Percentiles rank a stretch among this genome's conserved stretches.
Conservation (phyloP, 2,113 vertebrate genomes). For the Phrynosoma blainvillii region DNA sequence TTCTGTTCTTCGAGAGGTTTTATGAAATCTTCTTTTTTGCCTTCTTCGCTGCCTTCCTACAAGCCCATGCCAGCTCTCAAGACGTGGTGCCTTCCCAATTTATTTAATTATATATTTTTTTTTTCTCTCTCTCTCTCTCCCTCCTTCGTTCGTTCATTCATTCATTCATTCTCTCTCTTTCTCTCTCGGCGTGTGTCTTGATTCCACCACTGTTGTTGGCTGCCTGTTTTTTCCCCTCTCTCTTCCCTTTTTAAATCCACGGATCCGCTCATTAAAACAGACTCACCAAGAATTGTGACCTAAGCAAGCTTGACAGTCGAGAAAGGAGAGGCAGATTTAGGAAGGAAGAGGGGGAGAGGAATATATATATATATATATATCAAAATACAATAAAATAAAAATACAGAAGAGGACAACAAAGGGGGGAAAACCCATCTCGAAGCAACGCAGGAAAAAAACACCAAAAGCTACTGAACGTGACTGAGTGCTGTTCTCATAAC, state of each 20-base stretch:
- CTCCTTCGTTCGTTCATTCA: not conserved
- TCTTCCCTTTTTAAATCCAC: conserved; percentile 56
- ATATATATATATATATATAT: not conserved
- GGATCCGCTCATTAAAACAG: conserved; percentile 85
- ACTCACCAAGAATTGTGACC: conserved; percentile 84
- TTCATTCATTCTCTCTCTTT: not conserved
- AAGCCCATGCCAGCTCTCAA: conserved; percentile 53
- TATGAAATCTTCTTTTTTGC: conserved; percentile 42
- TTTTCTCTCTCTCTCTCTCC: conserved; percentile 38
- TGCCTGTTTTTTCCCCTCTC: conserved; percentile 68
- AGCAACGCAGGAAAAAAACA: conserved; percentile 69
- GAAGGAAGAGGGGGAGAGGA: conserved; percentile 56
- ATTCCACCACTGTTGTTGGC: conserved; percentile 73
- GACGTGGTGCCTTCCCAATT: conserved; percentile 59
- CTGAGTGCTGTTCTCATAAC: conserved; percentile 81
- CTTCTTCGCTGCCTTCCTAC: conserved; percentile 55
- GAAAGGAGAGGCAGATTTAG: conserved; percentile 52
- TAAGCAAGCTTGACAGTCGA: conserved; percentile 78
- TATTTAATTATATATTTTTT: conserved; percentile 57
- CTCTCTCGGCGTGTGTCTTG: not conserved
- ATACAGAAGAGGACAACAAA: conserved; percentile 1
- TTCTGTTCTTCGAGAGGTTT: conserved; percentile 36
- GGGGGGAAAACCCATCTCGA: conserved; percentile 73
- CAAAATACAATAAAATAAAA: not conserved
- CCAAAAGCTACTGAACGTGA: conserved; percentile 82